Conservation (phyloP, 35 echinoderm and acorn worm species). For the Stichopus chloronotus region DNA sequence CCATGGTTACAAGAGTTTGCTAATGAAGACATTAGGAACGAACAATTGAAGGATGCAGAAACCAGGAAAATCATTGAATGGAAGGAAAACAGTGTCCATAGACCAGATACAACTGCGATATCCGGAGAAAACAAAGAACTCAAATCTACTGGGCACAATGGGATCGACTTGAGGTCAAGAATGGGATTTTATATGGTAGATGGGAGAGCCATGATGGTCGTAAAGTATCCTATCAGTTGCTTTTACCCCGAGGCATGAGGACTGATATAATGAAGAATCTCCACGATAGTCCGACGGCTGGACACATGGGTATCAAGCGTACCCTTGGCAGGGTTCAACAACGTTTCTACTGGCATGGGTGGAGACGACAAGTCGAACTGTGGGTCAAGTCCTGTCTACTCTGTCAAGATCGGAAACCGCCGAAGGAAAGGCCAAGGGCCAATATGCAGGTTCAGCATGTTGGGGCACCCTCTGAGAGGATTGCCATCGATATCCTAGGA, state of each 20-base stretch:
- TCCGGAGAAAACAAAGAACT: neutral
- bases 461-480: constrained; percentile 62
- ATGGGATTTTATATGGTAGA: constrained; percentile 49
- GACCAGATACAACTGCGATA: neutral
- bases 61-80: neutral
- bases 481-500: constrained; percentile 76
- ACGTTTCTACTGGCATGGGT: constrained; percentile 62
- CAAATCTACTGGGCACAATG: constrained; percentile 26
- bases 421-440: constrained; percentile 20
- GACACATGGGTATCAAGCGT: constrained; percentile 64
- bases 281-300: constrained; percentile 35
- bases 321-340: constrained; percentile 46
- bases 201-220: constrained; percentile 65
- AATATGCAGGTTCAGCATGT: constrained; percentile 52
- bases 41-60: constrained; percentile 33
- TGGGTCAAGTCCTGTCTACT: constrained; percentile 46
- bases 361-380: constrained; percentile 50
- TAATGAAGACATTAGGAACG: neutral
- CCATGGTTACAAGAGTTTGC: constrained; percentile 23
- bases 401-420: constrained; percentile 51
- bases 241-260: constrained; percentile 19
- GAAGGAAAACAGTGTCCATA: neutral
- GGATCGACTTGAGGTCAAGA: constrained; percentile 4
- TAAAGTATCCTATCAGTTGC: constrained; percentile 36
- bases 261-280: constrained; percentile 30